Evolutionary conservation across 1,140 invertebrate genomes (phyloP), one percentile per base, ranked within the genome.

Genomic region (Calycopis cecrops): DNA sequence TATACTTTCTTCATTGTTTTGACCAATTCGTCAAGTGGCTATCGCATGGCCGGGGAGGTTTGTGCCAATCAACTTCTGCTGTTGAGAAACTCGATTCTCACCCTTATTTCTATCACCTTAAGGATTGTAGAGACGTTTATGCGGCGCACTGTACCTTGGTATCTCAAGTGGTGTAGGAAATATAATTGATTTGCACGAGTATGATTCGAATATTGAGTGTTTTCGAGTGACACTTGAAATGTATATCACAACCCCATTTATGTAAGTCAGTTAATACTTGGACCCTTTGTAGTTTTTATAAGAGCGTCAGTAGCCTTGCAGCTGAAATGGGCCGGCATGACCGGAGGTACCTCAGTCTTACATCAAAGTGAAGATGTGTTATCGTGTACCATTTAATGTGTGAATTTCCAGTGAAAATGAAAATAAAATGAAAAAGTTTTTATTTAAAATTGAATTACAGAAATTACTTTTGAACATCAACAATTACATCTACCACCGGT

Each of bases 1-100:
- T 63, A 65, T 73, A 77, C 73, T 73, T 80, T 76, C 71, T 70
- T 75, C 71, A 76, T 78, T 81, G 78, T 81, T 79, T 79, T 78
- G 68, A 76, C 74, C 78, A 64, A 68, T 71, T 65, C 59, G 73
- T 84, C 75, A 80, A 81, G 80, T 73, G 70, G 57, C 63, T 73
- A 79, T 80, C 77, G 71, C 69, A 55, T 76, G 67, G 72, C 72
- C 37, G 60, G 65, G 53, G 59, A 61, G 49, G 48, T 58, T 56
- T 61, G 57, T 33, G 61, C 66, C 42, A 69, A 18, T 34, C 62
- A 63, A 58, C 10, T 9, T 52, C 14, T 37, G 37, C 44, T 48
- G 6, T 40, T 37, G 33, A 17, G 8, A 14, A 50, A 57, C 12
- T 0, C 0, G 8, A 54, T 14, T 51, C n/a, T 58, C 9, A 28